Conservation (phyloP, 2,113 vertebrate species). For the Drymodes brunneopygia region DNA sequence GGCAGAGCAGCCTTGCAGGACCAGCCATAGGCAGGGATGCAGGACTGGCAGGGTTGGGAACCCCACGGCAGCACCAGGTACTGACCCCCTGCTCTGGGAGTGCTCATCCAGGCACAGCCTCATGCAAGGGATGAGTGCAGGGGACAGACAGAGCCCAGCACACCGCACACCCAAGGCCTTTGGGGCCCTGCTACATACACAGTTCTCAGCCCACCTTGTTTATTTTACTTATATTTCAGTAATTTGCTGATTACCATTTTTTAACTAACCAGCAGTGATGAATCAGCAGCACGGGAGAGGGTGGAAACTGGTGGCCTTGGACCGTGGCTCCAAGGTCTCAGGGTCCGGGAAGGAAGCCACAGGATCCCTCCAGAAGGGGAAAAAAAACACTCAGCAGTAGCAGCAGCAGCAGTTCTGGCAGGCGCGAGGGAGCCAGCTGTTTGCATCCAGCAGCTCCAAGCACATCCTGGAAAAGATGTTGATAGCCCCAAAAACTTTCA, state of each 20-base stretch:
- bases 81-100: accelerated
- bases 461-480: background rate
- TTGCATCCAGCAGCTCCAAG: background rate
- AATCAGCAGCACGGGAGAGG: constrained; percentile 62
- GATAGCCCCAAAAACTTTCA: background rate
- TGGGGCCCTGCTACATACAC: background rate
- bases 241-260: constrained; percentile 52
- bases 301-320: constrained; percentile 34
- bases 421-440: background rate
- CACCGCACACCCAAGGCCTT: background rate
- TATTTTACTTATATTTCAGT: constrained; percentile 51
- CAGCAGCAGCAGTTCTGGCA: background rate
- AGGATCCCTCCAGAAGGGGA: constrained; percentile 20
- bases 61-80: accelerated
- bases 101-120: background rate
- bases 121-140: accelerated
- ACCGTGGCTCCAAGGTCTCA: constrained; percentile 38
- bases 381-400: background rate
- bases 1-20: background rate
- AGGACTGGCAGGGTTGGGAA: accelerated
- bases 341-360: constrained; percentile 55
- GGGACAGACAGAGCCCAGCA: background rate
- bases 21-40: accelerated
- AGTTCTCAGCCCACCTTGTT: constrained; percentile 33
- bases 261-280: constrained; percentile 53